Percentiles rank a stretch among this genome's conserved stretches.
phyloP scores from a whole-genome alignment of 2,113 vertebrate species.

The Echinops telfairi region DNA sequence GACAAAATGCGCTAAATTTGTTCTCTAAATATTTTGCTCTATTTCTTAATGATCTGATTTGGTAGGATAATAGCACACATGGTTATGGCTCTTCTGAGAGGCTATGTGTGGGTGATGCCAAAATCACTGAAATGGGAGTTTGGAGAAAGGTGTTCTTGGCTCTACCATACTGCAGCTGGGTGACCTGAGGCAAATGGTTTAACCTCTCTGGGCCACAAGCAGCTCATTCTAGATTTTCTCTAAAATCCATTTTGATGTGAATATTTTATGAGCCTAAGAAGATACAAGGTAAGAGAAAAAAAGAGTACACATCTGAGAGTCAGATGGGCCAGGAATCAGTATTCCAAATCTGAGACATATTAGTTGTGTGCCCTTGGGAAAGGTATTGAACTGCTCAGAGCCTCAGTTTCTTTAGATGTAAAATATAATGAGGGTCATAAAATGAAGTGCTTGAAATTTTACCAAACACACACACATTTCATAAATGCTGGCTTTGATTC shows the following conservation, averaged over 20 bases:
- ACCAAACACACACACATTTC: neutral
- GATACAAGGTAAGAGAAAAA: conserved; percentile 2
- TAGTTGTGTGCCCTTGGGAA: neutral
- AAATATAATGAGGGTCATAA: conserved; percentile 19
- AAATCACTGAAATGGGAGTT: neutral
- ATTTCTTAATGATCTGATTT: conserved; percentile 22
- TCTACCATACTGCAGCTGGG: neutral
- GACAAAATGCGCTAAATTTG: neutral
- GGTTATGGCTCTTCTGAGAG: neutral
- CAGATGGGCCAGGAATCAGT: neutral
- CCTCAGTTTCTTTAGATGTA: neutral
- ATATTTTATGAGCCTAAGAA: conserved; percentile 47
- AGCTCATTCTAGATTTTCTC: neutral
- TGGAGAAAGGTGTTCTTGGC: neutral
- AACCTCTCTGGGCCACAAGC: neutral
- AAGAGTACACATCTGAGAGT: accelerated
- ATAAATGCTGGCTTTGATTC: neutral
- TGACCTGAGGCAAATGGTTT: conserved; percentile 7
- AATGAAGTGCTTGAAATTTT: conserved; percentile 18
- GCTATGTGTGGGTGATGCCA: neutral
- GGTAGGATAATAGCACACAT: neutral
- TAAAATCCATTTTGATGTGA: conserved; percentile 3
- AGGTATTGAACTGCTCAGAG: neutral
- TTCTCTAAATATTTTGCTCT: neutral
- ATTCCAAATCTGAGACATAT: neutral